Evolutionary conservation across 2,113 vertebrate species (phyloP).

Genomic region (Corythornis cristatus): DNA sequence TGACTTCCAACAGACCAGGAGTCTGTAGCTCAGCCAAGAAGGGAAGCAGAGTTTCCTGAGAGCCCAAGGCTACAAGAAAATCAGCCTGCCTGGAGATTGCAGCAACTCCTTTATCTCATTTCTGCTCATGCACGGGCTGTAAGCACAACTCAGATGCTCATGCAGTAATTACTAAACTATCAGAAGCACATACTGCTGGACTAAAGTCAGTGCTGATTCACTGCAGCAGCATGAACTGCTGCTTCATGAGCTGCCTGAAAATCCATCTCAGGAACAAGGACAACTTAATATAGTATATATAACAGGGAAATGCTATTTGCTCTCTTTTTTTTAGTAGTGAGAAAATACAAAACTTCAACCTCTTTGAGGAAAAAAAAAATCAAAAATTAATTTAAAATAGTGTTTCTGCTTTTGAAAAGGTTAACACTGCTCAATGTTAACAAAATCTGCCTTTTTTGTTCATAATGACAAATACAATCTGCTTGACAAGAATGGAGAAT

Average conservation of each 20-base stretch:
- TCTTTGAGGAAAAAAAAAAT: neutral
- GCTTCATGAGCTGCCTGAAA: neutral
- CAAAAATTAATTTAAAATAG: neutral
- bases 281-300: neutral
- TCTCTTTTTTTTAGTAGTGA: neutral
- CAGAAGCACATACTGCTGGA: neutral
- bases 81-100: neutral
- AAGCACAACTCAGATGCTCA: neutral
- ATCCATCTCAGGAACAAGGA: neutral
- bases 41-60: neutral
- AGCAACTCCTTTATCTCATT: neutral
- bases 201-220: neutral
- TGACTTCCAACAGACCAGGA: neutral
- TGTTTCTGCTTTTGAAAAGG: neutral
- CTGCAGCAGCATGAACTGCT: neutral
- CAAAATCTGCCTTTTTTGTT: neutral
- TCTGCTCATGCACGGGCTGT: neutral
- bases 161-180: neutral
- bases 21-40: neutral
- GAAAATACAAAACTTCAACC: neutral
- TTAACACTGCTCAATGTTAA: neutral
- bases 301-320: neutral
- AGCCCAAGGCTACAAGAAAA: neutral
- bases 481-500: neutral
- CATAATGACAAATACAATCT: neutral